Percentiles rank a stretch among this genome's conserved stretches.
Conservation (phyloP, 1,140 invertebrate species). For the Harlomillsia oculata region DNA sequence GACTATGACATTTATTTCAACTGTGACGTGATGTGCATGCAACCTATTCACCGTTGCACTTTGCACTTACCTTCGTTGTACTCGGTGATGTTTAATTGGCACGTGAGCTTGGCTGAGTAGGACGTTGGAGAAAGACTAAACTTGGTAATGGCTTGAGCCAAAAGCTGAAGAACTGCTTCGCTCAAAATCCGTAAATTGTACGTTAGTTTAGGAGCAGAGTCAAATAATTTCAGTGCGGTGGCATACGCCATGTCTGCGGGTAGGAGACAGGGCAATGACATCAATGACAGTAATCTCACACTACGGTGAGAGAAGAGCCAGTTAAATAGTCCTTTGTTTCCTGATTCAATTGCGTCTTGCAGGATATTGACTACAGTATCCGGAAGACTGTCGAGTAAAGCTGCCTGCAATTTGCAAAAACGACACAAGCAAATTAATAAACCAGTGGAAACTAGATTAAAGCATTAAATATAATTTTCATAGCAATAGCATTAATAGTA, state of each 20-base stretch:
- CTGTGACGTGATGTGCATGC: too few species aligned
- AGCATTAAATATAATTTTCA: too few species aligned
- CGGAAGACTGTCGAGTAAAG: conserved; percentile 70
- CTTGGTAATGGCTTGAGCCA: conserved; percentile 38
- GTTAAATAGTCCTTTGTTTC: conserved; percentile 79
- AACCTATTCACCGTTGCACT: not conserved
- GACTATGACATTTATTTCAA: too few species aligned
- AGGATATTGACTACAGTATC: conserved; percentile 75
- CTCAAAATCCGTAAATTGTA: conserved; percentile 46
- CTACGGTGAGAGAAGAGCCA: conserved; percentile 76
- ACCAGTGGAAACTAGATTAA: not conserved
- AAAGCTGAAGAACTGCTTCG: conserved; percentile 48
- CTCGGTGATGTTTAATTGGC: conserved; percentile 58
- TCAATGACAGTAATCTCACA: conserved; percentile 63
- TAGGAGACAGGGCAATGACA: conserved; percentile 72
- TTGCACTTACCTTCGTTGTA: conserved; percentile 45
- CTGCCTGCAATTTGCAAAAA: conserved; percentile 53
- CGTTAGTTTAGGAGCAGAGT: conserved; percentile 49
- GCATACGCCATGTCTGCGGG: conserved; percentile 76
- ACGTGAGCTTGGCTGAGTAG: conserved; percentile 51
- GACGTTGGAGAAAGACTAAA: conserved; percentile 22
- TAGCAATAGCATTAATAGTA: too few species aligned
- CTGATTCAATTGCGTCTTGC: conserved; percentile 81
- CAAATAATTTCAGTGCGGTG: conserved; percentile 64
- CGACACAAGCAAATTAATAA: not conserved